Evolutionary conservation across 2,113 vertebrate genomes (phyloP).

Genomic region (Channa argus): DNA sequence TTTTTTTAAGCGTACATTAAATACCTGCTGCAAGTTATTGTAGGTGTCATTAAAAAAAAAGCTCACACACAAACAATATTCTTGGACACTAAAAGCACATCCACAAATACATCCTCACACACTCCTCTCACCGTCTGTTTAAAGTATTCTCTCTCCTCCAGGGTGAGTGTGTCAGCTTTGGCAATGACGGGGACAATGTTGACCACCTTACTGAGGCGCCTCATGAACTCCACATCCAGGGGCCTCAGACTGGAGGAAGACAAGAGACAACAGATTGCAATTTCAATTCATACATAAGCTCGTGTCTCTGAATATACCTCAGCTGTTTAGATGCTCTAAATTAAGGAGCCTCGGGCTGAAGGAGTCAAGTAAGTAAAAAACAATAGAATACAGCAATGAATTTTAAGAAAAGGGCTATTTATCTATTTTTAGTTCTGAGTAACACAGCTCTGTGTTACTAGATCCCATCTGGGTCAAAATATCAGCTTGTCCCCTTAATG

Average conservation of each 20-base stretch:
- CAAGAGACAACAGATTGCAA: not conserved
- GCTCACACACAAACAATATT: too few relatives aligned
- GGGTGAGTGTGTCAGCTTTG: conserved; percentile 95
- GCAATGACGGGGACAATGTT: conserved; percentile 98
- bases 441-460: not conserved
- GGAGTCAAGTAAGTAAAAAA: not conserved
- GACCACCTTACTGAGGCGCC: conserved; percentile 96
- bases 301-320: too few relatives aligned
- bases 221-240: conserved; percentile 98
- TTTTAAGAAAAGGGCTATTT: too few relatives aligned
- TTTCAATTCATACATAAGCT: not conserved
- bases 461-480: not conserved
- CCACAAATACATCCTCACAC: not conserved
- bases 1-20: conserved; percentile 29
- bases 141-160: conserved; percentile 96
- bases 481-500: not conserved
- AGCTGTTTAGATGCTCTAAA: not conserved
- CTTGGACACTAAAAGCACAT: not conserved
- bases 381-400: too few relatives aligned
- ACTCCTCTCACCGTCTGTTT: conserved; percentile 89
- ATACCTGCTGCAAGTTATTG: not conserved
- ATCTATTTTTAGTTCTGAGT: too few relatives aligned
- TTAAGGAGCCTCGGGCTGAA: not conserved
- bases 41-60: not conserved
- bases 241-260: conserved; percentile 87